phyloP scores from a whole-genome alignment of 2,797 vertebrate genomes.

The Momotus momota region DNA sequence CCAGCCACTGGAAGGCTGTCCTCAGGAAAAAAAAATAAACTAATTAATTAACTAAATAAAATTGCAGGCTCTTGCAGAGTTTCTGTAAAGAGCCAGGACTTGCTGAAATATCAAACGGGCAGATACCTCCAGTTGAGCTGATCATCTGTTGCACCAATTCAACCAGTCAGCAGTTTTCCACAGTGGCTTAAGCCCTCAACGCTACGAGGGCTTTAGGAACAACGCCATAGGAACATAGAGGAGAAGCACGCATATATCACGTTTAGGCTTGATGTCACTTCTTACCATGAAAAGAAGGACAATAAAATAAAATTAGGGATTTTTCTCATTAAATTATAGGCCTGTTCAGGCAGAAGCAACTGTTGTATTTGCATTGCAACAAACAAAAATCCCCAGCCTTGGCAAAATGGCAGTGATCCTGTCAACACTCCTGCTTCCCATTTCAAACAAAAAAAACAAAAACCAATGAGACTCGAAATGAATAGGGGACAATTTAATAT shows the following conservation, averaged over 20 bases:
- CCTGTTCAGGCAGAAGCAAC: background rate
- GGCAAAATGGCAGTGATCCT: background rate
- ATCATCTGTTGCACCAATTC: background rate
- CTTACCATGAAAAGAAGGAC: background rate
- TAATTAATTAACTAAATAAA: background rate
- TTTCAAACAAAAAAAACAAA: background rate
- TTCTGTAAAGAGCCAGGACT: background rate
- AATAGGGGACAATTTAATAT: background rate
- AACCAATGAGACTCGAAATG: background rate
- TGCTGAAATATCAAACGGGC: background rate
- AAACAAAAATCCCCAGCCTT: background rate
- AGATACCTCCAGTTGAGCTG: background rate
- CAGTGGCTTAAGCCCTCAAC: background rate
- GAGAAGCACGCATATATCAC: background rate
- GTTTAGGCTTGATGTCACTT: background rate
- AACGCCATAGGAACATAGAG: background rate
- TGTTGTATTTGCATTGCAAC: accelerated
- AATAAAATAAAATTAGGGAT: background rate
- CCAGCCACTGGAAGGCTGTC: background rate
- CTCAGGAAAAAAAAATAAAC: background rate
- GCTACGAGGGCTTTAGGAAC: background rate
- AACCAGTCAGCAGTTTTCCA: background rate
- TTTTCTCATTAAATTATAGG: background rate
- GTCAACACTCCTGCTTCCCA: background rate
- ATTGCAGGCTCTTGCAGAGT: background rate